Conservation (phyloP, 2,797 vertebrate genomes). For the Thunnus albacares region DNA sequence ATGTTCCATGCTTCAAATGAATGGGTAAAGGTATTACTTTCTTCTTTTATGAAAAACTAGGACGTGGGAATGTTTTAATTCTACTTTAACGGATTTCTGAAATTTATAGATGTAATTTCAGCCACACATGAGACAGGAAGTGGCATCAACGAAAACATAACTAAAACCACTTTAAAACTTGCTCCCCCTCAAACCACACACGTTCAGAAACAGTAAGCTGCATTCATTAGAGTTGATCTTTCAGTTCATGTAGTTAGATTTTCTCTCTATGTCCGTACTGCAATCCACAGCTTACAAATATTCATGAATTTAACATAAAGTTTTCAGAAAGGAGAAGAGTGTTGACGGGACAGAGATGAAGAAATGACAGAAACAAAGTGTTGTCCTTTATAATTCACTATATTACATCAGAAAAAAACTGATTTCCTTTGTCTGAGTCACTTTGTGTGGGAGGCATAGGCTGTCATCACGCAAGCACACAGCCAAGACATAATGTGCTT, state of each 20-base stretch:
- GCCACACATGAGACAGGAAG: not conserved
- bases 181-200: not conserved
- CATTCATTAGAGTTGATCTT: not conserved
- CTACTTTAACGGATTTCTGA: not conserved
- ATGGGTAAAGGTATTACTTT: not conserved
- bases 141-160: conserved; percentile 4
- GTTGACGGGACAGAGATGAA: not conserved
- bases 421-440: conserved; percentile 56
- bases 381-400: not conserved
- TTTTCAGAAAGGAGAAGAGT: not conserved
- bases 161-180: not conserved
- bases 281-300: not conserved
- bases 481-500: conserved; percentile 27
- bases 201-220: not conserved
- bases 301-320: not conserved
- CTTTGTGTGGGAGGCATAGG: conserved; percentile 45
- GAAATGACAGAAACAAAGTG: not conserved
- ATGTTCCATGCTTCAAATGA: not conserved
- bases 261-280: not conserved
- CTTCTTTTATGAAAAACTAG: not conserved
- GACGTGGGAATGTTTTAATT: not conserved
- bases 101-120: not conserved
- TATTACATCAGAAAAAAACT: not conserved
- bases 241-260: no score
- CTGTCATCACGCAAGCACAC: conserved; percentile 42